Evolutionary conservation across 2,888 invertebrate species (phyloP).

Genomic region (Drosophila kokeensis): DNA sequence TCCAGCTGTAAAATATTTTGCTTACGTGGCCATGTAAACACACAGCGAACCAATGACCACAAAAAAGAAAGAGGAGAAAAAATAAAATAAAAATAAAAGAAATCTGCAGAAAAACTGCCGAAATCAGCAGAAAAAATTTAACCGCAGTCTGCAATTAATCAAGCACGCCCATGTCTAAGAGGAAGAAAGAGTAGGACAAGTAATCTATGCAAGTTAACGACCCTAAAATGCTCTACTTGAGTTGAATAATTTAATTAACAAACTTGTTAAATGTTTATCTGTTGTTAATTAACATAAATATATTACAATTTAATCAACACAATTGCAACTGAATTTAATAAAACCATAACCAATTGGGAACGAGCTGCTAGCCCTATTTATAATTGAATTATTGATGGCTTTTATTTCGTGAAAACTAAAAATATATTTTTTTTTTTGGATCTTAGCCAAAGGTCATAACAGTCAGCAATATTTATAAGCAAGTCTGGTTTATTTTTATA

Average conservation of each 20-base stretch:
- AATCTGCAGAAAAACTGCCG: slow-evolving; percentile 52
- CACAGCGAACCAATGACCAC: slow-evolving; percentile 16
- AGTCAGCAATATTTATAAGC: background rate
- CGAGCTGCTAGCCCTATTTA: background rate
- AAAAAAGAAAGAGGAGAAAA: slow-evolving; percentile 6
- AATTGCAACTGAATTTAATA: background rate
- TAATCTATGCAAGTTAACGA: slow-evolving; percentile 41
- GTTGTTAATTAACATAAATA: background rate
- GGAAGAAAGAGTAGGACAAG: slow-evolving; percentile 7
- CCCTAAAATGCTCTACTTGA: slow-evolving; percentile 44
- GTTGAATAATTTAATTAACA: too few relatives aligned
- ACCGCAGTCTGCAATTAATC: slow-evolving; percentile 74
- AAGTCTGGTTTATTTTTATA: background rate
- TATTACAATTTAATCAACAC: background rate
- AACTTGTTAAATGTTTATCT: background rate
- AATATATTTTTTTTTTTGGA: background rate
- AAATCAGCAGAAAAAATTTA: slow-evolving; percentile 70
- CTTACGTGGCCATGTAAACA: slow-evolving; percentile 59
- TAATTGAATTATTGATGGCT: background rate
- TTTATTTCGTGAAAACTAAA: background rate
- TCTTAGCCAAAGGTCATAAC: background rate
- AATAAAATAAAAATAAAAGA: background rate
- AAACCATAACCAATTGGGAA: background rate
- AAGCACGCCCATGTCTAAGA: slow-evolving; percentile 55
- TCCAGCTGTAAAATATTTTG: slow-evolving; percentile 61